phyloP scores from a whole-genome alignment of 2,113 vertebrate species.

The Perognathus longimembris region DNA sequence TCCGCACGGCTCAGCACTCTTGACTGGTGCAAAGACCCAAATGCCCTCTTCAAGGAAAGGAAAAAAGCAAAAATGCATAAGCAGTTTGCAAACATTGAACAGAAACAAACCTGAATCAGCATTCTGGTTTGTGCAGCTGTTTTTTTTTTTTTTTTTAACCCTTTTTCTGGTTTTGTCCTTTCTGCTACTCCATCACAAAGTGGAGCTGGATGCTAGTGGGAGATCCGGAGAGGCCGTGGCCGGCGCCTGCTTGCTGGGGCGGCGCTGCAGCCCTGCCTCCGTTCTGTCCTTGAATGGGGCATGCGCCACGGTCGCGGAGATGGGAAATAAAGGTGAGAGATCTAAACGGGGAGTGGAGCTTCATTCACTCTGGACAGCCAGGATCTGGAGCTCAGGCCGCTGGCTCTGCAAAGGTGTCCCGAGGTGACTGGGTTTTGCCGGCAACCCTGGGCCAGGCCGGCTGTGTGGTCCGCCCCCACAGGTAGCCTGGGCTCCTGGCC shows the following conservation, averaged over 20 bases:
- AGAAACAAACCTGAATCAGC: slow-evolving; percentile 45
- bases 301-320: not conserved
- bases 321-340: slow-evolving; percentile 8
- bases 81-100: slow-evolving; percentile 32
- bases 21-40: not conserved
- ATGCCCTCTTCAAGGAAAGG: not conserved
- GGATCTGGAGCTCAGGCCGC: not conserved
- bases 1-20: not conserved
- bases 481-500: not conserved
- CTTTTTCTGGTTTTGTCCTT: slow-evolving; percentile 20
- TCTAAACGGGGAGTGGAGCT: slow-evolving; percentile 22
- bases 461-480: not conserved
- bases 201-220: not conserved
- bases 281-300: not conserved
- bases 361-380: not conserved
- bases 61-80: not conserved
- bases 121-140: slow-evolving; percentile 48
- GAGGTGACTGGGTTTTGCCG: not conserved
- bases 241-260: not conserved
- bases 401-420: not conserved
- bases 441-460: not conserved
- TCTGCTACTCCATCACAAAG: not conserved
- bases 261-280: not conserved
- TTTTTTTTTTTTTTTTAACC: slow-evolving; percentile 59
- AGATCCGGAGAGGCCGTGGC: not conserved